Evolutionary conservation across 30 jellyfish, hydroid and myxozoan genomes (phyloP), one percentile per base, ranked within the genome.

Genomic region (Hydractinia symbiolongicarpus): DNA sequence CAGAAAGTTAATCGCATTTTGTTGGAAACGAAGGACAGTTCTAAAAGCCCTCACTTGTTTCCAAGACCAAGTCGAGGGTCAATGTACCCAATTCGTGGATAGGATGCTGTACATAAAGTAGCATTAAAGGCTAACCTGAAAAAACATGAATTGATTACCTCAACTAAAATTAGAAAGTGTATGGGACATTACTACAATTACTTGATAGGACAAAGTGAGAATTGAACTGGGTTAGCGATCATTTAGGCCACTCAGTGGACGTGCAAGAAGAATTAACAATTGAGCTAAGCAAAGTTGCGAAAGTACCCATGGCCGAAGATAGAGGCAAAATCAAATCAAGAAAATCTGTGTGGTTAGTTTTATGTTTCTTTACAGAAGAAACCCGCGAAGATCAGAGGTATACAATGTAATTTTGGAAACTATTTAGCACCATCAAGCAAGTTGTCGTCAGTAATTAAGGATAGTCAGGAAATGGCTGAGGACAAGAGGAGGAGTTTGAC

Each of bases 121-220:
- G 86, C 86, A 55, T 20, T 54, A 2, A n/a, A 57, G 68, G 86
- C 86, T 8, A 54, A 70, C 14, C 58, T 79, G 8, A 61, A 44
- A 8, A 79, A 61, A 10, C 80, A 82, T 0, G 86, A 79, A 62
- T 54, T 79, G 82, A 79, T 79, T 17, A 54, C 86, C 76, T 79
- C 64, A 44, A 79, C 86, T 21, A 79, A 72, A 21, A 79, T 79
- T 16, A 61, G 86, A 11, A 79, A 79, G 64, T 61, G 64, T 67
- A 51, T 79, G 30, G 86, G 9, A 79, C 86, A 14, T 53, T 72
- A 16, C 58, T 79, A 1, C 86, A 79, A 49, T 20, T 57, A 16
- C 80, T 79, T 9, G 86, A 79, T 54, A 77, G 56, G 86, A 79
- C 67, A 4, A 79, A 79, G 3, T 82, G 66, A 49, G 86, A 79